A percentile compares a stretch with the other conserved stretches of the same genome.
Conservation (phyloP, 2,888 invertebrate species). For the Sinhomidia bicolor region DNA sequence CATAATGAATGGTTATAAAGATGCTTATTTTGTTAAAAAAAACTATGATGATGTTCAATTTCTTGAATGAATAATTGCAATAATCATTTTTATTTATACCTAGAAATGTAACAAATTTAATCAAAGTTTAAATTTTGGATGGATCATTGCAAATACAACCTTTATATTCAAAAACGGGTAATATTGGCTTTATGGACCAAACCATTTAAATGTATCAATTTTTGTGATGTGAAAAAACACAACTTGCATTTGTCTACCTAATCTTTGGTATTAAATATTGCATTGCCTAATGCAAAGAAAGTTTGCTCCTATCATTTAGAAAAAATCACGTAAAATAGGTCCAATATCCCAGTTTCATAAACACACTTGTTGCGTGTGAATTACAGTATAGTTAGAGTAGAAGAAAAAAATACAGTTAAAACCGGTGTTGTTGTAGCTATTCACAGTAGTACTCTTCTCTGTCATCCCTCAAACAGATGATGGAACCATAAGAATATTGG, state of each 20-base stretch:
- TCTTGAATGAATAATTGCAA: too few species aligned
- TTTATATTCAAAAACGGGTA: neutral
- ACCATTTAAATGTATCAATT: neutral
- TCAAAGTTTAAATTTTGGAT: constrained; percentile 6
- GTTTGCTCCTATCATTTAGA: neutral
- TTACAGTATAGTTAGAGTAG: too few species aligned
- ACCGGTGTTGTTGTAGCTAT: too few species aligned
- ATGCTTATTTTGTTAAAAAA: too few species aligned
- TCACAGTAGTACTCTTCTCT: neutral
- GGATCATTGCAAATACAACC: neutral
- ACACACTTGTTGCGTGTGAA: neutral
- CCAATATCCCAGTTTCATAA: neutral
- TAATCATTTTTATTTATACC: neutral
- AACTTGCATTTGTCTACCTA: neutral
- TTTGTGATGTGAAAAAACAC: neutral
- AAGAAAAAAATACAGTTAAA: too few species aligned
- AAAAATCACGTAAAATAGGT: neutral
- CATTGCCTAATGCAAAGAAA: neutral
- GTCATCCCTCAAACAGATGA: constrained; percentile 78
- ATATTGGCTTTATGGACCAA: neutral
- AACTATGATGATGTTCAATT: too few species aligned
- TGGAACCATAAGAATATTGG: constrained; percentile 83
- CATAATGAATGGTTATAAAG: too few species aligned
- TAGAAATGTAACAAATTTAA: constrained; percentile 4
- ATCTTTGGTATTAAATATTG: constrained; percentile 8